These are phyloP conservation scores for Siniperca chuatsi DNA, from an alignment of 2,113 vertebrate genomes.

Conservation along the genomic window DNA sequence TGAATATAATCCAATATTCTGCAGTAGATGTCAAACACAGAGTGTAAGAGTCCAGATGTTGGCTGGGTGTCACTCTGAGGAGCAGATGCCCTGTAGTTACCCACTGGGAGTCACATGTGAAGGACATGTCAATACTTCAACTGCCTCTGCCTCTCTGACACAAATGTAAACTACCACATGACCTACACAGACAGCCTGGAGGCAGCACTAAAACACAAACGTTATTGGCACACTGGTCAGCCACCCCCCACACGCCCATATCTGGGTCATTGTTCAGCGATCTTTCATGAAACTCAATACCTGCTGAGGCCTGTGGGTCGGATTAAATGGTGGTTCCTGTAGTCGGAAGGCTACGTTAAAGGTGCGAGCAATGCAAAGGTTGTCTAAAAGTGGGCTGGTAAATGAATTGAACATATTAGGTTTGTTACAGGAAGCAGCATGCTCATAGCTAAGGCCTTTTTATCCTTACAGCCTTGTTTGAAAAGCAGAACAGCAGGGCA, in stretches of 20 bases:
- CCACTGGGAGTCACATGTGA: slow-evolving; percentile 34
- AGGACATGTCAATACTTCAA: slow-evolving; percentile 60
- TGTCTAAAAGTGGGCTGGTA: slow-evolving; percentile 35
- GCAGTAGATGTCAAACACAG: background rate
- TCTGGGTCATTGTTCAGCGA: slow-evolving; percentile 52
- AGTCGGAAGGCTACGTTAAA: slow-evolving; percentile 29
- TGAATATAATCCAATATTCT: background rate
- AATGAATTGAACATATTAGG: slow-evolving; percentile 31
- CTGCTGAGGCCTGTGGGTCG: slow-evolving; percentile 1
- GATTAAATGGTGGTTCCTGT: slow-evolving; percentile 14
- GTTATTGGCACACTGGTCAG: slow-evolving; percentile 42
- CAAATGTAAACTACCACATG: slow-evolving; percentile 58
- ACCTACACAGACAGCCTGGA: slow-evolving; percentile 47
- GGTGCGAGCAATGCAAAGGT: slow-evolving; percentile 34
- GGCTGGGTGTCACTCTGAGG: background rate
- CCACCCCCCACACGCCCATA: slow-evolving; percentile 15
- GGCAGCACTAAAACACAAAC: slow-evolving; percentile 50
- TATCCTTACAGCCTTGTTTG: background rate
- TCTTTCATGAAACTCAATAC: slow-evolving; percentile 44
- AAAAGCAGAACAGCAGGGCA: slow-evolving; percentile 32
- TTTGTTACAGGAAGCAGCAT: slow-evolving; percentile 35
- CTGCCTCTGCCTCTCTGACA: slow-evolving; percentile 38
- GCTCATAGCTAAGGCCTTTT: slow-evolving; percentile 2
- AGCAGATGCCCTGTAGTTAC: slow-evolving; percentile 18
- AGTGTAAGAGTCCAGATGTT: background rate